Evolutionary conservation across 1,140 invertebrate genomes (phyloP), one percentile per base, ranked within the genome.

Genomic region (Diachasma alloeum): DNA sequence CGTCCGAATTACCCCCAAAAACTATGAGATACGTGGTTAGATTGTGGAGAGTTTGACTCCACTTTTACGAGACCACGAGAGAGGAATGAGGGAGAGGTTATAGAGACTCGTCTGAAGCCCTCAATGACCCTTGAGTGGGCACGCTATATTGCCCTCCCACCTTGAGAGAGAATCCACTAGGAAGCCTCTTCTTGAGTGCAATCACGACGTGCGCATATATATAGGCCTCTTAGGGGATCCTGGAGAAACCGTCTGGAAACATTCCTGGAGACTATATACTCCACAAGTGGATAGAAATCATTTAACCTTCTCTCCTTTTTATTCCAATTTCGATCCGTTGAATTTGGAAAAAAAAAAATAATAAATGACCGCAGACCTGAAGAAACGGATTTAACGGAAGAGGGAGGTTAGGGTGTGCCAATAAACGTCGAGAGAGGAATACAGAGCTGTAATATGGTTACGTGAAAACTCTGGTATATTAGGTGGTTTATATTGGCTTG

Each of bases 121-220:
- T 89, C 87, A 83, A 90, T 89, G 87, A 78, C 85, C 85, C 89
- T 90, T 86, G 87, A 90, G 87, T 88, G 85, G 84, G 82, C 31
- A 63, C 85, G 81, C 84, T 87, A 89, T 90, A 90, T 90, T 89
- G 87, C 89, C 36, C 31, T 36, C 36, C 36, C 66, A 37, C 36
- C 66, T 68, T 68, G 59, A 31, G 59, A 63, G 59, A 63, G 59
- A 63, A 63, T 68, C 36, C 66, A 36, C 66, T 68, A 37, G 15
- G 66, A 36, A 37, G 31, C 66, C 66, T 68, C 36, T 68, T 68
- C 85, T 89, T 88, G 84, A 89, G 87, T 89, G 87, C 86, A 90
- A 89, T 88, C 87, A 87, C 81, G 82, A 78, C 83, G 78, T 78
- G 82, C 79, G 81, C 69, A 72, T 78, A 74, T 70, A 48, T 72